These are phyloP conservation scores for Ceratina australensis DNA, from an alignment of 1,140 invertebrate species.

Conservation along the genomic window DNA sequence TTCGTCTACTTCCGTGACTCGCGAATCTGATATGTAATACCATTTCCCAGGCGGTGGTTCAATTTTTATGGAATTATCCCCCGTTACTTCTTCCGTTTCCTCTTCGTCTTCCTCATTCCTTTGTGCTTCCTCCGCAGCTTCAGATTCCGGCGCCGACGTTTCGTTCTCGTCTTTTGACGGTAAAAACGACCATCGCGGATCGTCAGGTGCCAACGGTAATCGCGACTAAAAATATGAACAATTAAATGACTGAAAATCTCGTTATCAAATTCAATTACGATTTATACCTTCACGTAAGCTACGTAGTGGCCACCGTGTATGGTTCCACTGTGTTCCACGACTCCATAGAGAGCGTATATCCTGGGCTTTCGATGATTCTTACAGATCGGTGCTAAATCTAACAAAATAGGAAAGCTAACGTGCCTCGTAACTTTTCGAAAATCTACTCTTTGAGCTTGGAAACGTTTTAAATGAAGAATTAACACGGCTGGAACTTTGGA, in stretches of 20 bases:
- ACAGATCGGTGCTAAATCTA: conserved; percentile 96
- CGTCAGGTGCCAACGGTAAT: conserved; percentile 79
- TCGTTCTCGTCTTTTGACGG: conserved; percentile 80
- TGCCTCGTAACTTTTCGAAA: conserved; percentile 90
- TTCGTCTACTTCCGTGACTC: conserved; percentile 89
- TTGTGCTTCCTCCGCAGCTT: too few relatives aligned
- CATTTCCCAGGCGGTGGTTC: conserved; percentile 88
- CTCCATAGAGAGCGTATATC: conserved; percentile 94
- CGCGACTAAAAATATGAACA: conserved; percentile 69
- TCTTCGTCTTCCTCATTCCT: conserved; percentile 55
- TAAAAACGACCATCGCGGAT: conserved; percentile 85
- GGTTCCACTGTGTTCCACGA: conserved; percentile 96
- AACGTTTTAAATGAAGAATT: conserved; percentile 96
- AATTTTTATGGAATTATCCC: conserved; percentile 71
- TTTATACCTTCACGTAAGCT: conserved; percentile 91
- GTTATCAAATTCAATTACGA: not conserved
- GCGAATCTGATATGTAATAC: conserved; percentile 96
- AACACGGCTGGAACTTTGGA: conserved; percentile 94
- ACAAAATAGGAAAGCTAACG: conserved; percentile 91
- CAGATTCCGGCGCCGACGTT: conserved; percentile 46
- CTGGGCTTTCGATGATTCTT: conserved; percentile 86
- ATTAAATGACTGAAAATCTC: not conserved
- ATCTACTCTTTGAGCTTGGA: conserved; percentile 83
- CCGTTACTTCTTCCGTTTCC: conserved; percentile 77
- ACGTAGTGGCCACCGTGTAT: conserved; percentile 97